Percentiles rank a stretch among this genome's conserved stretches.
phyloP scores from a whole-genome alignment of 2,113 vertebrate genomes.

The Ceuthmochares aereus region DNA sequence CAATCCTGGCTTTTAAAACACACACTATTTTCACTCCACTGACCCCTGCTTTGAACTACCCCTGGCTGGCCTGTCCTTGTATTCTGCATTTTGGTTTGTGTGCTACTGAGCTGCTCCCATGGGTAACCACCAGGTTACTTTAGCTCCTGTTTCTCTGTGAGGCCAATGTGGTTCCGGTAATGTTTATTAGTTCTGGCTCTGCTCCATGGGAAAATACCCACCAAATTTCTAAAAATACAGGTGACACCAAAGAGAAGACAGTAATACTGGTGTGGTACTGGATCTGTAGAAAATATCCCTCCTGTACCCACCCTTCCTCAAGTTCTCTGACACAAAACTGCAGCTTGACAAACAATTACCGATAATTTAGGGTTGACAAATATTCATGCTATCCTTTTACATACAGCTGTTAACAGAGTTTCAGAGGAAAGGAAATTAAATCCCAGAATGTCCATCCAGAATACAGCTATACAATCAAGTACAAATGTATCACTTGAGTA shows the following conservation, averaged over 20 bases:
- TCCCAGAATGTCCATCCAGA: background rate
- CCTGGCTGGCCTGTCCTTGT: background rate
- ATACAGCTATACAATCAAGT: background rate
- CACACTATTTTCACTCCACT: background rate
- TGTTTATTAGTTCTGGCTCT: background rate
- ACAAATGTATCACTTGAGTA: background rate
- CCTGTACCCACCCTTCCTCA: background rate
- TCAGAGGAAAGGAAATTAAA: background rate
- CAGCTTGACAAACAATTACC: background rate
- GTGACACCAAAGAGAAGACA: background rate
- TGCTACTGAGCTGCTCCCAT: background rate
- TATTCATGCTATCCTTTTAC: background rate
- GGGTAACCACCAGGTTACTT: background rate
- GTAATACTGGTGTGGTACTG: background rate
- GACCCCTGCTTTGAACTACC: background rate
- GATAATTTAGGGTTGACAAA: background rate
- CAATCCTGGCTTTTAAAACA: background rate
- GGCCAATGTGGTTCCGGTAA: background rate
- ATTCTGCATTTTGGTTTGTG: background rate
- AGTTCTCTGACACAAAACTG: background rate
- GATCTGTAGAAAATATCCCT: background rate
- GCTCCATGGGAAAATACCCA: background rate
- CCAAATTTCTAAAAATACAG: background rate
- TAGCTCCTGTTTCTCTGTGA: background rate
- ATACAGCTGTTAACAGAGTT: background rate